Percentiles rank a stretch among this genome's conserved stretches.
phyloP scores from a whole-genome alignment of 2,888 invertebrate species.

The Molanna angustata region DNA sequence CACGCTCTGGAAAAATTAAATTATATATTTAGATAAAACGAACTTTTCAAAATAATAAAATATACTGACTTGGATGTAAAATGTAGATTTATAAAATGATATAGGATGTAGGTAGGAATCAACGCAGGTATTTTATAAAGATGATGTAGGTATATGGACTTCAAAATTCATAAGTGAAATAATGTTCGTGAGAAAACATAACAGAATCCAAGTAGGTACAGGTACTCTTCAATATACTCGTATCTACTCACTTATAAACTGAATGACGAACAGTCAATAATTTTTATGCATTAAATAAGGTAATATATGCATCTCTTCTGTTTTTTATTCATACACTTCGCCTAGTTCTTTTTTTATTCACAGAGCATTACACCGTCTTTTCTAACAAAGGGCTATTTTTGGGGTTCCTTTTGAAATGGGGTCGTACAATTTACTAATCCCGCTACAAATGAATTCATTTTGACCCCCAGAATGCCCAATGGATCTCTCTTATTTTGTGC shows the following conservation, averaged over 20 bases:
- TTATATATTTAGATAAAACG: too few species aligned
- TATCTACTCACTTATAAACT: background rate
- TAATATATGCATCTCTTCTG: conserved; percentile 14
- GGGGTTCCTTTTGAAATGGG: conserved; percentile 24
- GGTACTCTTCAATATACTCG: too few species aligned
- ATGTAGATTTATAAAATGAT: too few species aligned
- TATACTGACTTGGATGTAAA: too few species aligned
- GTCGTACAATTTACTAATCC: conserved; percentile 28
- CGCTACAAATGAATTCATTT: conserved; percentile 21
- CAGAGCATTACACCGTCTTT: conserved; percentile 6
- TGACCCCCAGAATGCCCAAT: conserved; percentile 23
- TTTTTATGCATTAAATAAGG: background rate
- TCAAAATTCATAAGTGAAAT: too few species aligned
- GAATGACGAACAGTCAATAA: conserved; percentile 12
- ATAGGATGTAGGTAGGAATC: too few species aligned
- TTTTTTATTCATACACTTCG: conserved; percentile 20
- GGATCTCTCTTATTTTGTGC: conserved; percentile 12
- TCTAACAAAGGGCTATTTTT: conserved; percentile 20
- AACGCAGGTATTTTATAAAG: too few species aligned
- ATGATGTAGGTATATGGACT: too few species aligned
- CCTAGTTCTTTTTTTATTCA: background rate
- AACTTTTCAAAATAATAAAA: too few species aligned
- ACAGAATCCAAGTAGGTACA: too few species aligned
- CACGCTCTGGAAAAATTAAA: too few species aligned
- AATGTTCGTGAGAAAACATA: too few species aligned